A percentile compares a stretch with the other conserved stretches of the same genome.
Conservation (phyloP, 1,140 invertebrate species). For the Hesperophylax magnus region DNA sequence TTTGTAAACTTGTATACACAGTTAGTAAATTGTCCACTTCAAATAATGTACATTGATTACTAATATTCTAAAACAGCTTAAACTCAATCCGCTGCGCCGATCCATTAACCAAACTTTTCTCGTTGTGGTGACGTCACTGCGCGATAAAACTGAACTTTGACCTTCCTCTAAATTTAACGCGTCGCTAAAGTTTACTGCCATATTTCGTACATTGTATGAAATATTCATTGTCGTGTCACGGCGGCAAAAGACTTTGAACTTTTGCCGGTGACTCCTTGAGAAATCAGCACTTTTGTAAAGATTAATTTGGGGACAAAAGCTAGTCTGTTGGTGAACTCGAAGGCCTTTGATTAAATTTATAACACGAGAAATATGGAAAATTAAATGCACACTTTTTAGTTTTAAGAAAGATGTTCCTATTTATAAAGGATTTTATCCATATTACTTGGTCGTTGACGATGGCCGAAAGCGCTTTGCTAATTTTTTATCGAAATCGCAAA, state of each 20-base stretch:
- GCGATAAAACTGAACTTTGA: conserved; percentile 32
- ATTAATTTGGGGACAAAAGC: conserved; percentile 42
- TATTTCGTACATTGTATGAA: conserved; percentile 48
- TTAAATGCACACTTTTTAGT: no score
- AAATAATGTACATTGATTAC: no score
- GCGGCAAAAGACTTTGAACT: conserved; percentile 48
- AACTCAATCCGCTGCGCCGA: conserved; percentile 10
- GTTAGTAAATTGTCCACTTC: no score
- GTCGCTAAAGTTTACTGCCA: conserved; percentile 38
- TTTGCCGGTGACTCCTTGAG: conserved; percentile 40
- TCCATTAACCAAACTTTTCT: conserved; percentile 48
- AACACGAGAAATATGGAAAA: no score
- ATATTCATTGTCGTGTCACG: conserved; percentile 52
- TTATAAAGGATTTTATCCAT: no score
- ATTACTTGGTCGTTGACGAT: no score
- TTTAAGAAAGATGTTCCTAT: no score
- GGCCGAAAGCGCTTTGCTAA: no score
- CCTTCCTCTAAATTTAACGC: conserved; percentile 37
- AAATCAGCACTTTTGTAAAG: conserved; percentile 51
- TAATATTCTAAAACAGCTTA: no score
- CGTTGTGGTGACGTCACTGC: background rate
- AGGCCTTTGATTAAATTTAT: background rate
- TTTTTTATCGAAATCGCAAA: no score
- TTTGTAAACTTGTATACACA: no score
- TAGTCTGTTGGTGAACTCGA: conserved; percentile 31